These are phyloP conservation scores for Acrossocheilus wenchowensis DNA, from an alignment of 2,797 vertebrate genomes.

Conservation along the genomic window DNA sequence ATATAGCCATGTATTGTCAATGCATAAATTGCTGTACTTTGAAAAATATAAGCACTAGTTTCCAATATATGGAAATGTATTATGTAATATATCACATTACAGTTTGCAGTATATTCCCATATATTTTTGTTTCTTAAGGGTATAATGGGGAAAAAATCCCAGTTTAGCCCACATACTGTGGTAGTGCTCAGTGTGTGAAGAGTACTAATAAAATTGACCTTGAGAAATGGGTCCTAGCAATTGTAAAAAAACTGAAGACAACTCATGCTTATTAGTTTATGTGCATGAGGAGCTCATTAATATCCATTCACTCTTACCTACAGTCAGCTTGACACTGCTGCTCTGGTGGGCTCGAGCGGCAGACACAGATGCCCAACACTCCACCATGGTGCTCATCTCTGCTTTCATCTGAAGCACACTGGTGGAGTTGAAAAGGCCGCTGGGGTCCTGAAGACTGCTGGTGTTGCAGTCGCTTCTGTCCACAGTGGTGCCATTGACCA, in stretches of 20 bases:
- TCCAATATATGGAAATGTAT: too few species aligned
- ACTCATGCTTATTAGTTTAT: not conserved
- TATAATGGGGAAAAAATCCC: too few species aligned
- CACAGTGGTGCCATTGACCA: conserved; percentile 69
- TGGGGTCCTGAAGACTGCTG: conserved; percentile 64
- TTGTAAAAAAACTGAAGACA: not conserved
- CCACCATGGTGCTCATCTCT: conserved; percentile 72
- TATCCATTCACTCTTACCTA: conserved; percentile 67
- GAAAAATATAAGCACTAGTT: too few species aligned
- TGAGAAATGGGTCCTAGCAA: not conserved
- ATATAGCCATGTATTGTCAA: too few species aligned
- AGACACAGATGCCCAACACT: conserved; percentile 82
- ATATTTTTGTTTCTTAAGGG: too few species aligned
- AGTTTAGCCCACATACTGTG: too few species aligned
- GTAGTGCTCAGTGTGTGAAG: not conserved
- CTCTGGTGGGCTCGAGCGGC: conserved; percentile 72
- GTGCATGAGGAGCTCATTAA: not conserved
- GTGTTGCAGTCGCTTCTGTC: conserved; percentile 72
- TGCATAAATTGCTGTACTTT: too few species aligned
- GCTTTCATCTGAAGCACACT: conserved; percentile 80
- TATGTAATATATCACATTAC: too few species aligned
- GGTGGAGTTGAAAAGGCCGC: conserved; percentile 71
- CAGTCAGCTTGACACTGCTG: conserved; percentile 74
- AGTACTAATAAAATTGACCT: not conserved
- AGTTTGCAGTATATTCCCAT: too few species aligned